Conservation (phyloP, 2,888 invertebrate species). For the Euclidia mi region DNA sequence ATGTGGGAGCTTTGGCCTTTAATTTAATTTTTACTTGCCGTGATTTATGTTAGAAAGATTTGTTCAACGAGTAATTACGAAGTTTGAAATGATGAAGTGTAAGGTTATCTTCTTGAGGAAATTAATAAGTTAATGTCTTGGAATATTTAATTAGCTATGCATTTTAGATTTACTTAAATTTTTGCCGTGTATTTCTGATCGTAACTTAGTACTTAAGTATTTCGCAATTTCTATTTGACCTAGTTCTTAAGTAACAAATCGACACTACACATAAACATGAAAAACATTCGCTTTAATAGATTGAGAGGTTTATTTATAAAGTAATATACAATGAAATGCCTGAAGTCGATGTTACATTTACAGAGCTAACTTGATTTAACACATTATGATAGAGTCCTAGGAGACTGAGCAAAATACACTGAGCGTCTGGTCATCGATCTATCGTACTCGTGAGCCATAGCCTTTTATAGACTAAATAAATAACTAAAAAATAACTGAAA, state of each 20-base stretch:
- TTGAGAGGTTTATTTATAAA: background rate
- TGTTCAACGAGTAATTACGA: slow-evolving; percentile 9
- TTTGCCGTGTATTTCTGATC: too few relatives aligned
- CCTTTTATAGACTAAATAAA: too few relatives aligned
- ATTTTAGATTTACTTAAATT: background rate
- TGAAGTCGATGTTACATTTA: slow-evolving; percentile 1
- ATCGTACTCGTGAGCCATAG: too few relatives aligned
- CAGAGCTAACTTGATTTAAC: slow-evolving; percentile 31
- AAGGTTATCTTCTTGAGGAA: background rate
- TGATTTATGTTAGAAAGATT: slow-evolving; percentile 30
- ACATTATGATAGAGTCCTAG: too few relatives aligned
- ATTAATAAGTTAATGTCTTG: background rate
- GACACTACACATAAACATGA: too few relatives aligned
- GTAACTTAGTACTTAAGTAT: too few relatives aligned
- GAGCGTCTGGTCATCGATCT: too few relatives aligned
- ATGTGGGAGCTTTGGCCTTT: slow-evolving; percentile 36
- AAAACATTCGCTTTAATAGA: too few relatives aligned
- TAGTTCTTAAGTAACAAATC: too few relatives aligned
- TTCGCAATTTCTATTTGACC: too few relatives aligned
- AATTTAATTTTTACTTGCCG: slow-evolving; percentile 26
- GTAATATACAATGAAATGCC: background rate
- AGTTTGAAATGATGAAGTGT: slow-evolving; percentile 5
- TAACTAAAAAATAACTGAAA: too few relatives aligned
- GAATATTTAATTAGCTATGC: background rate
- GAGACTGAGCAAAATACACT: too few relatives aligned